Conservation (phyloP, 2,888 invertebrate species). For the Agrochola lychnidis region DNA sequence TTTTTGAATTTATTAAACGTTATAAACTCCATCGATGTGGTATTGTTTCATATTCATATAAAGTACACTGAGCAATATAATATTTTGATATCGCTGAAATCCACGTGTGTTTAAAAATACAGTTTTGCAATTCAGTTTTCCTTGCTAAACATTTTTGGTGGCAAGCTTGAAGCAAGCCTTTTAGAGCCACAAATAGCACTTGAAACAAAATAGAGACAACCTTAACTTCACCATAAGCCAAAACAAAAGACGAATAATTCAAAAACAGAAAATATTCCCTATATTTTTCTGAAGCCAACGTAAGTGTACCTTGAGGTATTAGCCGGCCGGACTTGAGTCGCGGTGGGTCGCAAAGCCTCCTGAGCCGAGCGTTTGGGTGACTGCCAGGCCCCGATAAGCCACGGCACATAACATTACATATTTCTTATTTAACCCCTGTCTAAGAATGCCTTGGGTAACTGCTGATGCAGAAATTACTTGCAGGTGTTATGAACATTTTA, state of each 20-base stretch:
- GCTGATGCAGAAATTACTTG: conserved; percentile 47
- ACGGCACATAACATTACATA: conserved; percentile 75
- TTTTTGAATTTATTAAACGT: conserved; percentile 33
- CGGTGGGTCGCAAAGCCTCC: conserved; percentile 74
- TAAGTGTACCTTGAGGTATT: conserved; percentile 71
- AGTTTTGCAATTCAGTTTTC: background rate
- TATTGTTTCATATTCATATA: conserved; percentile 16
- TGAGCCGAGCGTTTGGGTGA: conserved; percentile 75
- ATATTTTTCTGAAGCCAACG: conserved; percentile 40
- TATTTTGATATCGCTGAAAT: background rate
- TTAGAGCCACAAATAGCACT: conserved; percentile 4
- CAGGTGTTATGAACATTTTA: conserved; percentile 32
- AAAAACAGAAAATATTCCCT: conserved; percentile 34
- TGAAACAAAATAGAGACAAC: background rate
- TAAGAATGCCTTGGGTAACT: conserved; percentile 52
- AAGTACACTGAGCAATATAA: background rate
- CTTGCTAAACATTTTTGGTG: background rate
- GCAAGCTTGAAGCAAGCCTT: background rate
- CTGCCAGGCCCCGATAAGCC: conserved; percentile 78
- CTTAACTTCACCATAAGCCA: conserved; percentile 9
- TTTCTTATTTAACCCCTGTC: conserved; percentile 73
- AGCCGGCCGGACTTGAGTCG: conserved; percentile 75
- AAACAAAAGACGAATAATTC: conserved; percentile 47
- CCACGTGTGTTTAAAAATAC: background rate
- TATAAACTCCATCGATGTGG: conserved; percentile 4